Evolutionary conservation across 2,113 vertebrate genomes (phyloP), one percentile per base, ranked within the genome.

Genomic region (Crocuta crocuta): DNA sequence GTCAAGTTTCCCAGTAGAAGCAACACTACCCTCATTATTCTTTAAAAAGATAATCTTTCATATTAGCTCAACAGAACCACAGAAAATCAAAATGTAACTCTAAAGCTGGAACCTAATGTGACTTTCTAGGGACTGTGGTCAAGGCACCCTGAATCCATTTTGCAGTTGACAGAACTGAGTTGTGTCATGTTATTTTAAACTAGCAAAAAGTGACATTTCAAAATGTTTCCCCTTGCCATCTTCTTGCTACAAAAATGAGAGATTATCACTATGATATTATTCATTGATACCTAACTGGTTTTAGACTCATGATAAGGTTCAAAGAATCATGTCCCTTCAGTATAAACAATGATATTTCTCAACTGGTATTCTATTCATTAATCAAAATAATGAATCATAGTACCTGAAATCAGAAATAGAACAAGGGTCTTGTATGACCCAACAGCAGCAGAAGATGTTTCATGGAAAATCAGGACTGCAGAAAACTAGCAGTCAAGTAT

Each of bases 401-500:
- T 78, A 16, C 28, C 45, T 70, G 7, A 78, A 68, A 83, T 90
- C 3, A 87, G 70, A 78, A 92, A 82, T 65, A 35, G 95, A 21
- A 89, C 19, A 48, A 11, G 23, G 7, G 5, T 61, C 10, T 7
- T 26, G 4, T 50, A 50, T 50, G 50, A 50, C 45, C 15, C 6
- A 35, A 48, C 1, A 82, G 50, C 10, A 86, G 10, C 0, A 55
- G 50, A 63, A 85, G 19, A 28, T 10, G 7, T 93, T 85, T 71
- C 0, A 5, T 84, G 79, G 73, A 93, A 92, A 97, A 89, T 70
- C 2, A 82, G 16, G 10, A 28, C 2, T 90, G 31, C 24, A 50
- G n/a, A 89, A 93, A 94, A n/a, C 35, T 68, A 95, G 10, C 43
- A 78, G 31, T 86, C 35, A 87, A 79, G 55, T 83, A 80, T 55